Conservation (phyloP, 23 tunicate species). For the Ciona savignyi region DNA sequence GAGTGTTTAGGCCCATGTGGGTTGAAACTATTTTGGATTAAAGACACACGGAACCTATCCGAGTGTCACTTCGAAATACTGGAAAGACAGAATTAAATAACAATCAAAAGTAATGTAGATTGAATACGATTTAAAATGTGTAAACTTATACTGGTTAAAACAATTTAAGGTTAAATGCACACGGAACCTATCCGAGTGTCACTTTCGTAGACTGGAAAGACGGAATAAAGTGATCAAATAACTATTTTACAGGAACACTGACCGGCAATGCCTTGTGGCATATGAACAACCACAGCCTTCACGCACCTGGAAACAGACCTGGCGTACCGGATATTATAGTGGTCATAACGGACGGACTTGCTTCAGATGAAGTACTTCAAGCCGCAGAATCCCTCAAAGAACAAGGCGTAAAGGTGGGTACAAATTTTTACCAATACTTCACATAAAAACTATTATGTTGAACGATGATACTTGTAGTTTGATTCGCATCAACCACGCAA, state of each 20-base stretch:
- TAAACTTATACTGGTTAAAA: neutral
- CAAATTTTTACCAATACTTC: neutral
- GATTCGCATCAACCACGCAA: too few relatives aligned
- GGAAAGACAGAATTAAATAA: too few relatives aligned
- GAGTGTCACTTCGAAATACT: too few relatives aligned
- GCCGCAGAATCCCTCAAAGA: conserved; percentile 20
- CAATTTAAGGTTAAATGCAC: neutral
- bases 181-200: too few relatives aligned
- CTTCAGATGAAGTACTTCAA: conserved; percentile 26
- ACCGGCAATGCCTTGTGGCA: conserved; percentile 51
- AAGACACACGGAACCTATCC: too few relatives aligned
- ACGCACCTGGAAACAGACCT: conserved; percentile 39
- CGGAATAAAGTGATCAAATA: neutral
- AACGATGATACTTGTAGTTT: too few relatives aligned
- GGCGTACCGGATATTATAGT: conserved; percentile 47
- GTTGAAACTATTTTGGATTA: too few relatives aligned
- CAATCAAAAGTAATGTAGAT: too few relatives aligned
- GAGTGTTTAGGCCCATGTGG: too few relatives aligned
- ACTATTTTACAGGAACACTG: conserved; percentile 16
- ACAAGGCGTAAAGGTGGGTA: conserved; percentile 1
- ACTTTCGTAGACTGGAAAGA: neutral
- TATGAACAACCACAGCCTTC: conserved; percentile 17
- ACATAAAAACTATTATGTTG: too few relatives aligned
- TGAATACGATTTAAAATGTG: neutral
- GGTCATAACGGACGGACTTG: conserved; percentile 57